A percentile compares a stretch with the other conserved stretches of the same genome.
Conservation (phyloP, 2,113 vertebrate species). For the Nothocercus julius region DNA sequence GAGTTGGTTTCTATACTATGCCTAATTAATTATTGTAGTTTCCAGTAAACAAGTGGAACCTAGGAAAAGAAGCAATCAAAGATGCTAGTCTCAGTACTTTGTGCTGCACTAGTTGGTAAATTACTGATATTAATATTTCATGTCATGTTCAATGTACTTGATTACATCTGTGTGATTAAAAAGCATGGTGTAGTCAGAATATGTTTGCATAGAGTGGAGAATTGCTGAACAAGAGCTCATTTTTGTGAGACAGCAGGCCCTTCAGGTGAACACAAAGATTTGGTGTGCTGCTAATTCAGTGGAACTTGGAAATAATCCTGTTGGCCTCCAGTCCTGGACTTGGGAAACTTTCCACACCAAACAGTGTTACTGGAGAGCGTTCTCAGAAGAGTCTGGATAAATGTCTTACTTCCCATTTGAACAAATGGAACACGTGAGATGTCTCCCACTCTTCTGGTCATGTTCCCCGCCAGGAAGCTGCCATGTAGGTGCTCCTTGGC, state of each 20-base stretch:
- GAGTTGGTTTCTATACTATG: not conserved
- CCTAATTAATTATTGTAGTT: not conserved
- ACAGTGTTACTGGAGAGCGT: not conserved
- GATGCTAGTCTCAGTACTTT: not conserved
- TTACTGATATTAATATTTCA: not conserved
- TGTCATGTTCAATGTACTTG: not conserved
- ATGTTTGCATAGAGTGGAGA: not conserved
- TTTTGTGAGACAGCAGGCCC: not conserved
- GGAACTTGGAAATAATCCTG: not conserved
- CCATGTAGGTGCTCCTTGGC: not conserved
- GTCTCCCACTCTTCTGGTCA: not conserved
- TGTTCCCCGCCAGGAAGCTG: not conserved
- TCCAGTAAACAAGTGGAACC: not conserved
- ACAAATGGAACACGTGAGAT: not conserved
- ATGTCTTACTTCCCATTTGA: not conserved
- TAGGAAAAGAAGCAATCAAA: not conserved
- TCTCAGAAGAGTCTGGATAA: not conserved
- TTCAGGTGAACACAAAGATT: not conserved
- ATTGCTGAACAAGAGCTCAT: not conserved
- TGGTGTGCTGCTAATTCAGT: not conserved
- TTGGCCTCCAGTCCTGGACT: not conserved
- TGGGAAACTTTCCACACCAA: not conserved
- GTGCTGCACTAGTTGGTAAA: not conserved
- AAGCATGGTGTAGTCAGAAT: not conserved
- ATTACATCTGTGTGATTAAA: not conserved